These are phyloP conservation scores for Pemphredon lugubris DNA, from an alignment of 2,888 invertebrate genomes.

Conservation along the genomic window DNA sequence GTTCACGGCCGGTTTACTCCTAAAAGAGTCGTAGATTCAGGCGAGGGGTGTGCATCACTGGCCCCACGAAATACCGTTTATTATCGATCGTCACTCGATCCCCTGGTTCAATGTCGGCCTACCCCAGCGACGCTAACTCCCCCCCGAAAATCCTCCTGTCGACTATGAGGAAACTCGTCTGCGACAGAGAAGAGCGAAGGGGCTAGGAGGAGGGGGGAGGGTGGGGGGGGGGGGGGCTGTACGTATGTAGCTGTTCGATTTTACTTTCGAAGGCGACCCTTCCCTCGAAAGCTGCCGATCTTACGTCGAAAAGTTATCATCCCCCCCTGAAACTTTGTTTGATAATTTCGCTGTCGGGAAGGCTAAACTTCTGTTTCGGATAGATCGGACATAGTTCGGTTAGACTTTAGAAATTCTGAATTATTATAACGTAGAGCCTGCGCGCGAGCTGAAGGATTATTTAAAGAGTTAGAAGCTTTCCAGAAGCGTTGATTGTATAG, in stretches of 20 bases:
- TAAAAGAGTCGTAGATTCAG: slow-evolving; percentile 72
- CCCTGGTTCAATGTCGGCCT: slow-evolving; percentile 56
- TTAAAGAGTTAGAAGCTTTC: too few relatives aligned
- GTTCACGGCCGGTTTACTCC: slow-evolving; percentile 76
- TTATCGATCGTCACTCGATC: slow-evolving; percentile 72
- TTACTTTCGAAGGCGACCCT: slow-evolving; percentile 23
- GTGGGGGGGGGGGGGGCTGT: too few relatives aligned
- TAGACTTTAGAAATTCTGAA: too few relatives aligned
- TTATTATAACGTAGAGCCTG: too few relatives aligned
- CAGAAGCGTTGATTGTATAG: too few relatives aligned
- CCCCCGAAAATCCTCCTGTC: slow-evolving; percentile 27
- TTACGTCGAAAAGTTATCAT: slow-evolving; percentile 2
- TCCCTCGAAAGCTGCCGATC: background rate
- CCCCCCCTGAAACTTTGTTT: background rate
- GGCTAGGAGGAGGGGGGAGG: too few relatives aligned
- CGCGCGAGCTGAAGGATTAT: too few relatives aligned
- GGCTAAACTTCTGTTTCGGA: background rate
- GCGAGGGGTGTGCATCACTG: slow-evolving; percentile 55
- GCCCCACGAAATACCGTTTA: slow-evolving; percentile 70
- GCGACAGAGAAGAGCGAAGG: too few relatives aligned
- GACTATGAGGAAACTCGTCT: slow-evolving; percentile 27
- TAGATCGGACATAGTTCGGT: too few relatives aligned
- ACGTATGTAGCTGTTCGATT: slow-evolving; percentile 28
- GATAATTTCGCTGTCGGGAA: background rate
- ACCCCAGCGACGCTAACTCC: slow-evolving; percentile 29